A percentile compares a stretch with the other conserved stretches of the same genome.
Evolutionary conservation across 2,797 vertebrate species (phyloP).

Genomic region (Capromys pilorides): DNA sequence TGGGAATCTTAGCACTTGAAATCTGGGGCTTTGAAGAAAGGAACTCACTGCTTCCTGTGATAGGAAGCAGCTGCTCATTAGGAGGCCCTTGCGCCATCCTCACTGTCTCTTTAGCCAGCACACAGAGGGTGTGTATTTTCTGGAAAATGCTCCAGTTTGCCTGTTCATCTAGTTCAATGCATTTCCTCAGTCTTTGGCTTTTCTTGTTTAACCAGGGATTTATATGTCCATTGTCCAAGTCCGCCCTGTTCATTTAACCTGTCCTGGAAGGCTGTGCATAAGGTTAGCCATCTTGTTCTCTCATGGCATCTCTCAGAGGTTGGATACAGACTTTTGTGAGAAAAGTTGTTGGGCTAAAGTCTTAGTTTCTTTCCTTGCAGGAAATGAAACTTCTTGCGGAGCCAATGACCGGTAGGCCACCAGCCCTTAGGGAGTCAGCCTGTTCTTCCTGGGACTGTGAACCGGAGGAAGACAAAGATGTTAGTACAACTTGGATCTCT

Average conservation of each 20-base stretch:
- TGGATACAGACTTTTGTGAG: not conserved
- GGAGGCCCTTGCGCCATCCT: not conserved
- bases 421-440: too few relatives aligned
- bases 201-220: not conserved
- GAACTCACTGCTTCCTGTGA: not conserved
- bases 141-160: not conserved
- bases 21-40: not conserved
- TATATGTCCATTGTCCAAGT: not conserved
- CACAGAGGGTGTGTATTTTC: not conserved
- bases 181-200: not conserved
- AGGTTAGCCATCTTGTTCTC: not conserved
- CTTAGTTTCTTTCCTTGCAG: too few relatives aligned
- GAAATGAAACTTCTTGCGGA: too few relatives aligned
- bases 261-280: not conserved
- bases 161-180: not conserved
- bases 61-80: not conserved
- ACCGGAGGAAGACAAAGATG: not conserved
- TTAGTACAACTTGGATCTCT: not conserved
- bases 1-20: not conserved
- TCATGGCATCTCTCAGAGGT: not conserved
- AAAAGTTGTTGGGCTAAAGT: not conserved
- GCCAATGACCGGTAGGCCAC: too few relatives aligned
- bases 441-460: too few relatives aligned
- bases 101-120: not conserved
- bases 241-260: not conserved